Percentiles rank a stretch among this genome's conserved stretches.
Conservation (phyloP, 2,888 invertebrate species). For the Urechis unicinctus region DNA sequence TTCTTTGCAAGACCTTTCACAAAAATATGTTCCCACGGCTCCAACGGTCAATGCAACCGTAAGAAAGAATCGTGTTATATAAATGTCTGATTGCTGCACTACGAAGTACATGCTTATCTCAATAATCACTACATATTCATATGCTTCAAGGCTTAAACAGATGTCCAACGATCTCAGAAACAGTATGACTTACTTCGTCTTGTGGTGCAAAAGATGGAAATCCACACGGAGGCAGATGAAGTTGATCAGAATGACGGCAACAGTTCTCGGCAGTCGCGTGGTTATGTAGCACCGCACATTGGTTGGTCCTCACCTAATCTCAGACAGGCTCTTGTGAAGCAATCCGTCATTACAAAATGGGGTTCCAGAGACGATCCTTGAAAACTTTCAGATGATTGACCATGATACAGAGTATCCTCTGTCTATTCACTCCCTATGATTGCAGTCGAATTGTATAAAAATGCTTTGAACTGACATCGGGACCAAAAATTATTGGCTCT, state of each 20-base stretch:
- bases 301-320: conserved; percentile 19
- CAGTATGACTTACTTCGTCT: conserved; percentile 72
- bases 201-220: conserved; percentile 78
- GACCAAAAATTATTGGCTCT: too few species aligned
- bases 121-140: not conserved
- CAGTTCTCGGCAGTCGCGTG: not conserved
- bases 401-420: too few species aligned
- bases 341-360: too few species aligned
- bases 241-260: conserved; percentile 65
- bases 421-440: too few species aligned
- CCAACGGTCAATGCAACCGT: too few species aligned
- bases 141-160: conserved; percentile 57
- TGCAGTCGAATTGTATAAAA: too few species aligned
- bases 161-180: conserved; percentile 62
- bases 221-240: conserved; percentile 81
- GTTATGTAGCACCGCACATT: conserved; percentile 2
- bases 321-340: conserved; percentile 15
- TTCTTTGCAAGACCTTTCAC: not conserved
- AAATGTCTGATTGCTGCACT: not conserved
- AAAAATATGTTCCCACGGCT: too few species aligned
- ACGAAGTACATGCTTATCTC: not conserved
- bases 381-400: too few species aligned
- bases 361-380: too few species aligned
- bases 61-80: not conserved
- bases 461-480: too few species aligned